phyloP scores from a whole-genome alignment of 2,797 vertebrate genomes.

The Bucorvus abyssinicus region DNA sequence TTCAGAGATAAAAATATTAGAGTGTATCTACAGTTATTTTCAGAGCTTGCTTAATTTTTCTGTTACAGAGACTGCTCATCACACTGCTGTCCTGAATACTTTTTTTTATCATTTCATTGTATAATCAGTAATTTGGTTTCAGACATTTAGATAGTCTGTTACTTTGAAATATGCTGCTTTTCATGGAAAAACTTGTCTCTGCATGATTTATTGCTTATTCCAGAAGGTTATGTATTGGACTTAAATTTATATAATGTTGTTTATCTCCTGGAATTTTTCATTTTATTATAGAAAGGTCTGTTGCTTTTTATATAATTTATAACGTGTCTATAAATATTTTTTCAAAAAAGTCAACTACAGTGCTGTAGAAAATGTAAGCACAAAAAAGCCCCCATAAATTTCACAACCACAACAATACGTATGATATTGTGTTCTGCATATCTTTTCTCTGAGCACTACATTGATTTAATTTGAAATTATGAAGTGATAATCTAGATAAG shows the following conservation, averaged over 20 bases:
- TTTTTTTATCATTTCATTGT: not conserved
- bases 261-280: not conserved
- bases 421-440: too few relatives aligned
- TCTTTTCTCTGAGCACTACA: fast-evolving
- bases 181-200: not conserved
- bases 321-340: not conserved
- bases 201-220: not conserved
- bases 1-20: too few relatives aligned
- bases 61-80: not conserved
- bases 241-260: not conserved
- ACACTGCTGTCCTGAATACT: not conserved
- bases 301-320: not conserved
- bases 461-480: not conserved
- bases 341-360: not conserved
- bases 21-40: too few relatives aligned
- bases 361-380: not conserved
- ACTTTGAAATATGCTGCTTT: not conserved
- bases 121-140: not conserved
- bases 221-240: not conserved
- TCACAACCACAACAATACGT: not conserved
- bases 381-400: not conserved
- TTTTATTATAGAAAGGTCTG: not conserved
- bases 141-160: not conserved
- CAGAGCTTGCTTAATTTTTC: not conserved
- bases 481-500: not conserved